Base-by-base conservation (phyloP, 1,140 invertebrate genomes). In the Psix sp. region DNA sequence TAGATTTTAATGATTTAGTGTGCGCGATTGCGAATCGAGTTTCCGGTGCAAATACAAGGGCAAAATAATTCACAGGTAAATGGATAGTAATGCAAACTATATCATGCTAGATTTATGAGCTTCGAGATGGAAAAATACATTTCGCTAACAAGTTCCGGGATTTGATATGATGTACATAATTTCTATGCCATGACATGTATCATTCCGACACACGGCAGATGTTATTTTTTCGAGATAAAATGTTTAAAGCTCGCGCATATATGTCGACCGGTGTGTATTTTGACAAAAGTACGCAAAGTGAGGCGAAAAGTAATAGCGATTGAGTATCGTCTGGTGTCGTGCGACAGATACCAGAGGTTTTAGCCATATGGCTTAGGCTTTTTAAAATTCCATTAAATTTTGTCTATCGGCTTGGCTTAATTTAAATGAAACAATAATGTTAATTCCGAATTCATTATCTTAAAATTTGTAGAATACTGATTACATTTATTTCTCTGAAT, bases 301-400 rank as follows among this genome's bases (percentile, higher is more conserved):
- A 10, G 36, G 40, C 43, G 60, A 46, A 52, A 54, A 54, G 21
- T 54, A 54, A 65, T 46, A 31, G 33, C 20, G 14, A 36, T 26
- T 36, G 46, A 36, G 21, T 52, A 54, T 46, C 40, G 35, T 15
- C 43, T 17, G n/a, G 51, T 33, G 29, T 49, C 52, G 51, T 26
- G 39, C 46, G 33, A 59, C 46, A 31, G 26, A 38, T 26, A 52
- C 26, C 17, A 46, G 42, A 45, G 40, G 42, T 46, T 42, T 21
- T 15, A 17, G 38, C 26, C 43, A 38, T 48, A 48, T 48, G 45
- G 38, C 40, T 33, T 2, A 5, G 20, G 17, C 48, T 52, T 31
- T 46, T 59, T 59, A 52, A 68, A 59, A 68, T 60, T 51, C 48
- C 48, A 70, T 70, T 60, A 62, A 62, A 60, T 67, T 68, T 45